Base-by-base conservation (phyloP, 92 coral and sea anemone genomes). In the Umimayanthus kanabou region DNA sequence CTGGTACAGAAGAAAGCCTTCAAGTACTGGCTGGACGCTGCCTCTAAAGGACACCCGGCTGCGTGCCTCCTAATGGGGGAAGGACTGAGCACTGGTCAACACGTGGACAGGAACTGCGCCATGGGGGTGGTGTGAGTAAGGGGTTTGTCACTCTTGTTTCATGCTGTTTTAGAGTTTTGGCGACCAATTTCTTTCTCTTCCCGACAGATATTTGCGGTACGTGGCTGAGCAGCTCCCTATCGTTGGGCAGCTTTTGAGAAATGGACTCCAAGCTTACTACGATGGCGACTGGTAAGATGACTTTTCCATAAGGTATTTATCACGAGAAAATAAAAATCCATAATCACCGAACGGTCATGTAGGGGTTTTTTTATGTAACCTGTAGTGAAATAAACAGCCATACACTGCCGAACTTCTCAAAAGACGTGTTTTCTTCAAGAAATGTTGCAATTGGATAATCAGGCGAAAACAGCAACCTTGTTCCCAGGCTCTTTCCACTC, bases 161-260 rank as follows among this genome's bases (percentile, higher is more conserved):
- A 3, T n/a, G 18, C 37, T 5, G 22, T 28, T 74, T 42, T 7
- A 33, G 6, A 15, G 7, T 5, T 74, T 53, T 53, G 58, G 58
- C 20, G 0, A 53, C 4, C 58, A 9, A 1, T 72, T 72, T 28
- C 29, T 43, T 75, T 37, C 16, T 30, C 53, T 49, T 11, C 26
- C 73, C 65, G 26, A 49, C 70, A 94, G 96, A 47, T 92, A 91
- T 91, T 92, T 93, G 69, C 95, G 98, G 29, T 97, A 86, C 77
- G 94, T 97, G 39, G 98, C 99, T 9, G 99, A 97, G 43, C 99
- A 97, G 80, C 91, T 92, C 73, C 99, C 99, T 1, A 94, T 93
- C 25, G 87, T 95, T 2, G 99, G 99, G n/a, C 81, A 93, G 92
- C 92, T 88, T 22, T 88, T 97, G 86, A 84, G 94, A 15, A 88